Evolutionary conservation across 2,888 invertebrate species (phyloP), one percentile per base, ranked within the genome.

Genomic region (Lycia hirtaria): DNA sequence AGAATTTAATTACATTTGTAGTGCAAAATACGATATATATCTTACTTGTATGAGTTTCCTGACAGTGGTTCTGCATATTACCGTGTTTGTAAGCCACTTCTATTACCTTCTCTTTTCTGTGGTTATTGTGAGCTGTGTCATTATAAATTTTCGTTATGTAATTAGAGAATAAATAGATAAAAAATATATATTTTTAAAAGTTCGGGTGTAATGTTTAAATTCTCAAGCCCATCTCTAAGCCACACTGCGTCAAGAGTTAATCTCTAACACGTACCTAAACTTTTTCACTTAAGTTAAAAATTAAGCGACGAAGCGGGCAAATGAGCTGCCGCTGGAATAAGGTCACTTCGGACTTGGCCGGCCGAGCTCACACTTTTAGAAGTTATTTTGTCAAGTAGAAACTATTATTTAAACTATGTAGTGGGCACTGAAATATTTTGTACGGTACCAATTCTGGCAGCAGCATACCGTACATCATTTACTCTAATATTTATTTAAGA

Each of bases 261-360:
- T 35, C 44, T 20, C 20, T 9, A 40, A 19, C 53, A 53, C 45
- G 53, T 45, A 40, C 50, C 38, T 44, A 50, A 63, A 64, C 71
- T 73, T 79, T 77, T 77, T 78, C 76, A 79, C 72, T 81, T 73
- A 78, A 77, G 75, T 81, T 73, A 71, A 82, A 81, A 80, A 83
- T 81, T 81, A 80, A 82, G 76, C 81, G 68, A 71, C 71, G 73
- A 73, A 70, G 71, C 68, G 68, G 69, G 74, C 68, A 78, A 80
- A 80, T 80, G 81, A 82, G 78, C 74, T 71, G 66, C 64, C 73
- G 60, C 73, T 56, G 63, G 67, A 76, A 76, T 69, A 75, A 75
- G 78, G 75, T 75, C 73, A 33, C 30, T 38, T 10, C 41, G 9
- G 45, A 50, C 38, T 28, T 41, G 69, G 70, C 71, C 71, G 73